Evolutionary conservation across 1,140 invertebrate genomes (phyloP), one percentile per base, ranked within the genome.

Genomic region (Anastrepha obliqua): DNA sequence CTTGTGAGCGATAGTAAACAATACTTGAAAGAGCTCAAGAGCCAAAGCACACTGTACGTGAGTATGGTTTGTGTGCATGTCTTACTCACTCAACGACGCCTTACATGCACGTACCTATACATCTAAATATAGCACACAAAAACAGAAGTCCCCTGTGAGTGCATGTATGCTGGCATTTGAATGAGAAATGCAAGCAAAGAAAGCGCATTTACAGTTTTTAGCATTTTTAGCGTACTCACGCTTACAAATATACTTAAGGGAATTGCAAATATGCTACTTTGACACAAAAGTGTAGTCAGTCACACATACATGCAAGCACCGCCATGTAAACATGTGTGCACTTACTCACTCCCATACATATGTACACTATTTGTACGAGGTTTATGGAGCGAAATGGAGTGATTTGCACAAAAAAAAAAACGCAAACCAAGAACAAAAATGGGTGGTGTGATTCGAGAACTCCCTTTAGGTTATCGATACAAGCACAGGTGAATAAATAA

Each of bases 261-360:
- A 44, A 74, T 74, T 74, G 67, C 67, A 74, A 74, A 74, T 74
- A 74, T 74, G 67, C 67, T 15, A 74, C 67, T 74, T 74, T 47
- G 15, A 42, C 67, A 44, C 39, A 47, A 62, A 62, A 62, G 60
- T n/a, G 15, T 4, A 62, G 60, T 17, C 15, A 17, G 11, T 15
- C 15, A 74, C 7, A 74, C 29, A 74, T 47, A 74, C 15, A 74
- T 42, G 29, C 29, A 29, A 29, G 1, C 29, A 29, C 29, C 29
- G 29, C 29, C 29, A 74, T 39, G 5, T 6, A 42, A 67, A 39
- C n/a, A 67, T 67, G 65, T 67, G 55, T 58, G 7, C 13, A 13
- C 7, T 58, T 58, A 13, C 55, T 58, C 15, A 13, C 17, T 17
- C 17, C 15, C 11, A 74, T 39, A 42, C 15, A 47, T 47, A 44